Evolutionary conservation across 2,888 invertebrate species (phyloP), one percentile per base, ranked within the genome.

Genomic region (Stenodema calcarata): DNA sequence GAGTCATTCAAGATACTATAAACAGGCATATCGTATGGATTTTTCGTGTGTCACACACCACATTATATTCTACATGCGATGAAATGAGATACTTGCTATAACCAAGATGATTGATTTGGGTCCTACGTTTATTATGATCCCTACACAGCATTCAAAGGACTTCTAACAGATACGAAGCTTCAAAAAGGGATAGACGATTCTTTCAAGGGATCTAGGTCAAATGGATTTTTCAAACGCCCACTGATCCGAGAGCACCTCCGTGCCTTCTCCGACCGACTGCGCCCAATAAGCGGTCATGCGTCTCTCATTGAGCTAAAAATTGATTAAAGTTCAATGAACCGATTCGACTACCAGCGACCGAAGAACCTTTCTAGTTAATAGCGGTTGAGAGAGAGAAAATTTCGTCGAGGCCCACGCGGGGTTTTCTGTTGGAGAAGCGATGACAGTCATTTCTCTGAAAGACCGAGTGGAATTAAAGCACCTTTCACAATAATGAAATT

Each of bases 261-360:
- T 62, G 62, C 62, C 62, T 62, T 62, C 62, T 27, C 62, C 62
- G 62, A 62, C 62, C 27, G 44, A 27, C 44, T 78, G 78, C 16
- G 27, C 78, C 18, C 42, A 23, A 78, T 41, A 78, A 44, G 78
- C 78, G 47, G 78, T 78, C 78, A 78, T 78, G 78, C 44, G 78
- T 35, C 41, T 78, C 78, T 78, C 78, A 78, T 78, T 78, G 41
- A 78, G 42, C 78, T 44, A 41, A 78, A 78, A 78, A 78, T 78
- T 78, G 78, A 78, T 78, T 78, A 78, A 78, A 78, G 78, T 78
- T 78, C 78, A 44, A 78, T 78, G 78, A 78, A 78, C 78, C 78
- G 78, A 78, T 41, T 78, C 78, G 18, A 62, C 62, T 23, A 4
- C 62, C 62, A 62, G 18, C 62, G 62, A 23, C 50, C n/a, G 50